A percentile compares a stretch with the other conserved stretches of the same genome.
Conservation (phyloP, 2,113 vertebrate species). For the Delphinus delphis region DNA sequence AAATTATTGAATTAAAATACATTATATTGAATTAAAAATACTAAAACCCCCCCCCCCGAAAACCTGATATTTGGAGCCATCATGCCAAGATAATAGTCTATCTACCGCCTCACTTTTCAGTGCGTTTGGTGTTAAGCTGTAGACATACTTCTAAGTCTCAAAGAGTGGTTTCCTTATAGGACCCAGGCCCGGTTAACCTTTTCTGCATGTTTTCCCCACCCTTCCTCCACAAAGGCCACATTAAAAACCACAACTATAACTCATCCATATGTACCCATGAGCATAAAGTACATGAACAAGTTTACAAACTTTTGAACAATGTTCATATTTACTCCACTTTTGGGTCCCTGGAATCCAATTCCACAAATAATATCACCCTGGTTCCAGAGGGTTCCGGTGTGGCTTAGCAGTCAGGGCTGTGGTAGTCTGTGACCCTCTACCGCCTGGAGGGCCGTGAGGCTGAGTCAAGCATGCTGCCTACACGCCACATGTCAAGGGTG, state of each 20-base stretch:
- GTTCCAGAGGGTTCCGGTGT: conserved; percentile 33
- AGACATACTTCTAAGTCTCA: not conserved
- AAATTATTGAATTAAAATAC: not conserved
- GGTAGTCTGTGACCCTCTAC: not conserved
- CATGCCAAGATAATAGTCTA: not conserved
- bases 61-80: not conserved
- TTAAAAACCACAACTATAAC: not conserved
- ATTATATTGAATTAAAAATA: not conserved
- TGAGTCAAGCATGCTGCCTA: conserved; percentile 79
- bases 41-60: not conserved
- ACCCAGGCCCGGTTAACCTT: not conserved
- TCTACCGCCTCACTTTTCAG: not conserved
- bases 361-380: conserved; percentile 35
- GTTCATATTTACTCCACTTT: conserved; percentile 6
- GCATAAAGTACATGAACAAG: not conserved
- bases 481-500: conserved; percentile 80
- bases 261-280: not conserved
- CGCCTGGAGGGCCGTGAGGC: conserved; percentile 66
- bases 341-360: not conserved
- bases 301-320: not conserved
- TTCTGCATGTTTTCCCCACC: not conserved
- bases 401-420: conserved; percentile 7
- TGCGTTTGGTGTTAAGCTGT: not conserved
- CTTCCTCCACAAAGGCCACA: not conserved
- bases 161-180: not conserved